phyloP scores from a whole-genome alignment of 1,140 invertebrate genomes.

The Drosophila funebris region DNA sequence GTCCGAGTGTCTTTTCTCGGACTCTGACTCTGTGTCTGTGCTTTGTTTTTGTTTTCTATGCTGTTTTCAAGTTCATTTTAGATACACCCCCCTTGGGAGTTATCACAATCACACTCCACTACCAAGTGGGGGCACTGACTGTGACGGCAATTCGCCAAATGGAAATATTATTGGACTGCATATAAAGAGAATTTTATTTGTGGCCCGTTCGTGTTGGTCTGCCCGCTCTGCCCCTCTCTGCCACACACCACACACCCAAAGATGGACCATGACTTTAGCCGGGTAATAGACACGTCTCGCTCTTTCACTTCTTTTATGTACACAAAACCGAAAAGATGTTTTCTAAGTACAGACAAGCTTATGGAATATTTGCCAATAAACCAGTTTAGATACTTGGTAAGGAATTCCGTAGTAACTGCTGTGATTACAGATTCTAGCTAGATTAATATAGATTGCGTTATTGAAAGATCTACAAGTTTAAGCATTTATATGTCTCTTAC shows the following conservation, averaged over 20 bases:
- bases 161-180: slow-evolving; percentile 78
- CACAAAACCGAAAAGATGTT: neutral
- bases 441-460: too few species aligned
- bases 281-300: slow-evolving; percentile 37
- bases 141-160: slow-evolving; percentile 68
- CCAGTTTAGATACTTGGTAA: too few species aligned
- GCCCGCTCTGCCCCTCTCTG: neutral
- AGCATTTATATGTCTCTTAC: too few species aligned
- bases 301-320: slow-evolving; percentile 10
- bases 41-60: slow-evolving; percentile 26
- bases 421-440: too few species aligned
- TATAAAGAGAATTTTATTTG: slow-evolving; percentile 76
- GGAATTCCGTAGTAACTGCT: too few species aligned
- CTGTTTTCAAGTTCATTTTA: slow-evolving; percentile 26
- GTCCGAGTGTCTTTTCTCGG: slow-evolving; percentile 8
- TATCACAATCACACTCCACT: slow-evolving; percentile 61
- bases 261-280: slow-evolving; percentile 10
- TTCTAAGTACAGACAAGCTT: neutral
- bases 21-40: neutral
- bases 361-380: neutral
- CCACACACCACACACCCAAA: neutral
- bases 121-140: slow-evolving; percentile 7
- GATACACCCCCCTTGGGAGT: slow-evolving; percentile 46
- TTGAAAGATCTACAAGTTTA: too few species aligned
- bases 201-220: slow-evolving; percentile 25